Evolutionary conservation across 1,140 invertebrate genomes (phyloP).

Genomic region (Trinorchestia longiramus): DNA sequence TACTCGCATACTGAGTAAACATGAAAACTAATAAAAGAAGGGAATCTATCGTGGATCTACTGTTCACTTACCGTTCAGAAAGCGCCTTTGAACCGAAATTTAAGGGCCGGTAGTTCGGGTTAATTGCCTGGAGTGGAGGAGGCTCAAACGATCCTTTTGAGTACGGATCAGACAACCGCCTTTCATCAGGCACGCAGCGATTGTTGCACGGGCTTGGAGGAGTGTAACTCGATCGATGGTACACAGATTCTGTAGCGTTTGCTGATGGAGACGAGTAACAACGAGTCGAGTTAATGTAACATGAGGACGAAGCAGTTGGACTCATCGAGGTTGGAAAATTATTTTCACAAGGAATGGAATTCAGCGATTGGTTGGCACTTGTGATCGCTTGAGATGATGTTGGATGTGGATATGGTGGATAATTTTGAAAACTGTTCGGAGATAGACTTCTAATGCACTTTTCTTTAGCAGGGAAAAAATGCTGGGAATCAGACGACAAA

Average conservation of each 20-base stretch:
- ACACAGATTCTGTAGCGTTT: neutral
- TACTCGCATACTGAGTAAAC: neutral
- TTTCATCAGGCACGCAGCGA: conserved; percentile 20
- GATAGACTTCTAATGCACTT: conserved; percentile 15
- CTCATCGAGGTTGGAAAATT: neutral
- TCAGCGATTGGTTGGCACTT: neutral
- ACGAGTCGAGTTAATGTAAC: conserved; percentile 12
- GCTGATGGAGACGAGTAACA: neutral
- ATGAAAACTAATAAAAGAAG: neutral
- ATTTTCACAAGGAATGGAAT: neutral
- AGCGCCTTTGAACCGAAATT: neutral
- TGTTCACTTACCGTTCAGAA: conserved; percentile 23
- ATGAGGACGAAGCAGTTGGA: neutral
- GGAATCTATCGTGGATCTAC: neutral
- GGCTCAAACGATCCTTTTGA: conserved; percentile 35
- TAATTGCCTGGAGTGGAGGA: neutral
- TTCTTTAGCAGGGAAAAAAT: conserved; percentile 22
- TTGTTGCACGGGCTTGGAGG: neutral
- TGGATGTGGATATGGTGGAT: neutral
- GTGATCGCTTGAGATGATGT: neutral
- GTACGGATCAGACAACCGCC: conserved; percentile 33
- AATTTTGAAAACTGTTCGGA: neutral
- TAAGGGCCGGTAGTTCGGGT: neutral
- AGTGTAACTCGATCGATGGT: conserved; percentile 43
- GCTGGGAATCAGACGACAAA: conserved; percentile 7